Evolutionary conservation across 2,113 vertebrate species (phyloP), one percentile per base, ranked within the genome.

Genomic region (Oenanthe melanoleuca): DNA sequence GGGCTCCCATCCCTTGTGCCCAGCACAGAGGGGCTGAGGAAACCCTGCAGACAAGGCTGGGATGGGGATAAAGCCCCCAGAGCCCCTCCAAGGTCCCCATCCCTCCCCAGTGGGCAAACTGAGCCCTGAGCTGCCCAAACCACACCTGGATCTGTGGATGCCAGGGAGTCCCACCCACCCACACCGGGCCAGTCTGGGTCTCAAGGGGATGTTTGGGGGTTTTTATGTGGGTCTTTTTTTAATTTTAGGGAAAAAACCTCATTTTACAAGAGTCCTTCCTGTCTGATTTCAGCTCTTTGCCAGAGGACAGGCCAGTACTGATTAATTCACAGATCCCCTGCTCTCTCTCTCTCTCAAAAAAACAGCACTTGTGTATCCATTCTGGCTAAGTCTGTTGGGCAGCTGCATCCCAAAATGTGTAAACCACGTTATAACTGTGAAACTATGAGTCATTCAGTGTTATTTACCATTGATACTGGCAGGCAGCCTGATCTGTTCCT

Each of bases 401-500:
- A 96, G 93, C 96, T 96, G 95, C 94, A 88, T 82, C 91, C 88
- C 93, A 84, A 97, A 97, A 95, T 89, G 95, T 92, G 96, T 95
- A 95, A 93, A 92, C 96, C 96, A 96, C 42, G 11, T 92, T 96
- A 75, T 50, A 89, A 87, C 95, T 96, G 95, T 93, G 95, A 97
- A 97, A 94, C 92, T 96, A 23, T 93, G 96, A 97, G 94, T 94
- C 95, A 94, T 78, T 95, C 80, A 24, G 86, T 95, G 93, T 95
- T 96, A 95, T 95, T 97, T 96, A 93, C 96, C 93, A 97, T 96
- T 97, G 95, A 93, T 94, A 97, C 95, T 97, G 97, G 96, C 63
- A 74, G 73, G 60, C 95, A 87, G 89, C 86, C 92, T 86, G 93
- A 91, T 91, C 95, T 95, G 89, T 96, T 96, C 82, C 96, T 96